These are phyloP conservation scores for Upupa epops DNA, from an alignment of 2,113 vertebrate species.

Conservation along the genomic window DNA sequence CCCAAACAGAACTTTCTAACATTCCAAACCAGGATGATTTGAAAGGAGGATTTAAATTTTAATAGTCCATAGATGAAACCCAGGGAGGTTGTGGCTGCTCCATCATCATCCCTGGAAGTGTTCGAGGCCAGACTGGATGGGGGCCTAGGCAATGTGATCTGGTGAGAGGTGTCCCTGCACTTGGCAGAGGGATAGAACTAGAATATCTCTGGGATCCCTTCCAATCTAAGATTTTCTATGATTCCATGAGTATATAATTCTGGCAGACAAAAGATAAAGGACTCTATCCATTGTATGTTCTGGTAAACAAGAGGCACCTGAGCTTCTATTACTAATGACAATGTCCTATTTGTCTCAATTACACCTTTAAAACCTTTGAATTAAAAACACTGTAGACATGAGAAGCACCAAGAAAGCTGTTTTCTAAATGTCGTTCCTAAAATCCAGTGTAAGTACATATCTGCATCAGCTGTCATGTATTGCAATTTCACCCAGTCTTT, in stretches of 20 bases:
- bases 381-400: background rate
- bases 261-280: no score
- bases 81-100: no score
- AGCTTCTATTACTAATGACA: background rate
- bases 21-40: background rate
- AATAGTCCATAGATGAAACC: background rate
- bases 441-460: background rate
- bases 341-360: background rate
- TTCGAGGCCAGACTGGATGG: no score
- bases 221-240: no score
- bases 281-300: no score
- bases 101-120: no score
- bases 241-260: no score
- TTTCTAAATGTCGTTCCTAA: background rate
- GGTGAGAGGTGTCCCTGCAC: no score
- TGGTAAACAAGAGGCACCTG: background rate
- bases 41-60: background rate
- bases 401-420: background rate
- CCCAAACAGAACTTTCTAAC: background rate
- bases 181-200: no score
- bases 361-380: background rate
- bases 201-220: no score
- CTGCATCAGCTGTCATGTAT: background rate
- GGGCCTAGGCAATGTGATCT: no score
- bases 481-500: background rate